Percentiles rank a stretch among this genome's conserved stretches.
phyloP scores from a whole-genome alignment of 2,888 invertebrate genomes.

The Hanleya hanleyi region DNA sequence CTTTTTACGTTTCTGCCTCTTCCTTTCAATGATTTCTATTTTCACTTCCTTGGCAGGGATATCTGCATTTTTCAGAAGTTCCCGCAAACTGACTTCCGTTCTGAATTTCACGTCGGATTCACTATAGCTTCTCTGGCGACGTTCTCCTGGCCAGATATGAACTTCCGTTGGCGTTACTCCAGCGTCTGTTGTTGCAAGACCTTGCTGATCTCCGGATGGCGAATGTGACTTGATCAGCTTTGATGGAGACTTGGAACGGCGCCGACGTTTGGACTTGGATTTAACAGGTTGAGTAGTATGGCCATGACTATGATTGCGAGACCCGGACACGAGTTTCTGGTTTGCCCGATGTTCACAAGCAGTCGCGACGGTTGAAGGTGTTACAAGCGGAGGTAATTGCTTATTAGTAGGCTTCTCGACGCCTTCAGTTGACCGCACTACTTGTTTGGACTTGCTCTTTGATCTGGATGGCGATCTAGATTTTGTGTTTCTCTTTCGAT shows the following conservation, averaged over 20 bases:
- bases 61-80: slow-evolving; percentile 16
- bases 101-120: neutral
- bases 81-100: slow-evolving; percentile 3
- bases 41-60: slow-evolving; percentile 23
- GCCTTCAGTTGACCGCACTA: neutral
- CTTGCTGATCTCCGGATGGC: neutral
- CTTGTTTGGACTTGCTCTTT: neutral
- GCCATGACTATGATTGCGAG: neutral
- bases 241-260: neutral
- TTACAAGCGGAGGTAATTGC: neutral
- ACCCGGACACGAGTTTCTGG: neutral
- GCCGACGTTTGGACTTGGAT: neutral
- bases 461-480: neutral
- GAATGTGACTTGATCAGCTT: neutral
- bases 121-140: neutral
- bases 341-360: too few relatives aligned
- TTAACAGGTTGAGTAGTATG: neutral
- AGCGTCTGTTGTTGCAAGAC: too few relatives aligned
- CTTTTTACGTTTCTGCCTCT: neutral
- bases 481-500: neutral
- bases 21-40: slow-evolving; percentile 22
- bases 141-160: neutral
- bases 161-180: neutral
- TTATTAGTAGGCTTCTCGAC: neutral
- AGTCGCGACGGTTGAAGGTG: too few relatives aligned